Evolutionary conservation across 2,113 vertebrate genomes (phyloP), one percentile per base, ranked within the genome.

Genomic region (Petrocephalus microphthalmus): DNA sequence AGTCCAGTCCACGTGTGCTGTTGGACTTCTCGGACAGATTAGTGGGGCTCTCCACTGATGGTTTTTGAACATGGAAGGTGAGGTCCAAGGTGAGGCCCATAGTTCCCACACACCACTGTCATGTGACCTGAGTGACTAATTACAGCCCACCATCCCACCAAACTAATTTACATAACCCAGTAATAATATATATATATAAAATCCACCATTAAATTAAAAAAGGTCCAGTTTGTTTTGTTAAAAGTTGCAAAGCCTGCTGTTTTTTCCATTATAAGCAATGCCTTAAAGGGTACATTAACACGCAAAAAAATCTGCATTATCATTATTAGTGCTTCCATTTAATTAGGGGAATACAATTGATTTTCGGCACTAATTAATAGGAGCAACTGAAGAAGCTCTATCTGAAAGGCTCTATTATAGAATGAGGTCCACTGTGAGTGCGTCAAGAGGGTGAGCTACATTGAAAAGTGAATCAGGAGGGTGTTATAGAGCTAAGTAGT

Each of bases 311-410:
- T 60, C 56, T 86, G 85, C 56, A 86, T 37, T 45, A 86, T 60
- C 54, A n/a, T n/a, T n/a, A n/a, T 37, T 11, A 86, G 33, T 45
- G 54, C 54, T 86, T 86, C 53, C 53, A 86, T 45, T 86, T 86
- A 86, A 86, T 60, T 64, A 86, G 3, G 37, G 37, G 56, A 64
- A 57, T 86, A 86, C 85, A 86, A 64, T 57, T 86, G 53, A 86
- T 86, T 86, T 60, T 60, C 85, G 60, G 33, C 8, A 33, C 33
- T 42, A 86, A 86, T 86, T 57, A 86, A 86, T 60, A 86, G 85
- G 17, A 85, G 53, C 29, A 64, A 56, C 56, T 64, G 57, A 64
- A 64, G 33, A 86, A 33, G 56, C 20, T 49, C 25, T 11, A 37
- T 85, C 52, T 6, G 15, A 52, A 19, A 53, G 19, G 52, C 51